Conservation (phyloP, 2,888 invertebrate species). For the Leuctra nigra region DNA sequence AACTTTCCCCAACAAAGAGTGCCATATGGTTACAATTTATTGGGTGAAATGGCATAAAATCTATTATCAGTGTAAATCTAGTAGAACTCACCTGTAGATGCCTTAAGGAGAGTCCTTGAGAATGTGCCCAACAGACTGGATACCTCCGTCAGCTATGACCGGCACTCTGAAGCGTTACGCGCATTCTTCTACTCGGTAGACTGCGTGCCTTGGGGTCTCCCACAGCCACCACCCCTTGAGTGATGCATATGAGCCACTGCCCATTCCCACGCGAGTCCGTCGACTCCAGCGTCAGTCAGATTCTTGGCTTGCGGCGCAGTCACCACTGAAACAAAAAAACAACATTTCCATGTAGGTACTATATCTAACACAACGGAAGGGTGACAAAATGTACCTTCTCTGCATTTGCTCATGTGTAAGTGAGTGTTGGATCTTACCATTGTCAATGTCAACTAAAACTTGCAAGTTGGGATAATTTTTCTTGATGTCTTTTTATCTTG, state of each 20-base stretch:
- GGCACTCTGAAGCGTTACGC: slow-evolving; percentile 87
- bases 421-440: slow-evolving; percentile 56
- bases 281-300: slow-evolving; percentile 94
- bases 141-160: slow-evolving; percentile 97
- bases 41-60: neutral
- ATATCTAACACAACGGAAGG: no score
- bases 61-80: neutral
- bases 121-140: slow-evolving; percentile 93
- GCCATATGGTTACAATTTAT: no score
- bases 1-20: no score
- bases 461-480: slow-evolving; percentile 76
- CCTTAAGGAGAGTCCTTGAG: slow-evolving; percentile 89
- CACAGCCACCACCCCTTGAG: slow-evolving; percentile 99
- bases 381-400: no score
- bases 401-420: no score
- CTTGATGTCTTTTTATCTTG: slow-evolving; percentile 88
- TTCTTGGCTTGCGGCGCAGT: slow-evolving; percentile 94
- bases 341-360: no score
- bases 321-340: slow-evolving; percentile 61
- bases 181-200: slow-evolving; percentile 90
- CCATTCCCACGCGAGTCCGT: slow-evolving; percentile 97
- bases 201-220: slow-evolving; percentile 98
- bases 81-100: slow-evolving; percentile 50
- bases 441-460: slow-evolving; percentile 93
- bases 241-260: slow-evolving; percentile 99